Base-by-base conservation (phyloP, 2,888 invertebrate species). In the Cantharis lateralis region DNA sequence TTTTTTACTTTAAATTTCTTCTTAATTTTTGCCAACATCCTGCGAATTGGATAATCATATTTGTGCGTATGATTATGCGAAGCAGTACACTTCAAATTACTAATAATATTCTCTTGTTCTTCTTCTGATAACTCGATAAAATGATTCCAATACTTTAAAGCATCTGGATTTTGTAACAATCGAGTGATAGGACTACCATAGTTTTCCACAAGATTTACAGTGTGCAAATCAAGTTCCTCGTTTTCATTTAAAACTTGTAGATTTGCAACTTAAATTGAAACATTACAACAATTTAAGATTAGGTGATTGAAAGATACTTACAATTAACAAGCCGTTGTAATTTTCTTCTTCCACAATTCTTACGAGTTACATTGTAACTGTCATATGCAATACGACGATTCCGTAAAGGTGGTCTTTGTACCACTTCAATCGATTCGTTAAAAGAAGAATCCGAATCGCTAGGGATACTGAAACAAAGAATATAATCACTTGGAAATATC, bases 71-170 rank as follows among this genome's bases (percentile, higher is more conserved):
- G 24, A 28, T 26, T 26, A 18, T 32, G 48, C 15, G 61, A 15
- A 0, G 2, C 15, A 15, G 18, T 24, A 15, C 20, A n/a, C 61
- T 64, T 48, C 62, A 83, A 78, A 69, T 71, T 70, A 32, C 78
- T 78, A 61, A 83, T 78, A 20, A 85, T 79, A 78, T 79, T 70
- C 13, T 68, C 74, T 75, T 86, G 86, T 76, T 86, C 85, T 48
- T 86, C 83, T 80, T 86, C 86, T 20, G 85, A 81, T 81, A 86
- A 84, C 48, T 84, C 84, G 69, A 85, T 83, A 75, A 86, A 86
- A 15, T 79, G 78, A 68, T 87, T 84, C 86, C 86, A 87, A 72
- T 81, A 84, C 63, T 83, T 77, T 75, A 86, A 81, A 18, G 86
- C 85, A 75, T 79, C 78, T 69, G 82, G 77, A 74, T 86, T 81